Conservation (phyloP, 1,140 invertebrate genomes). For the Anastatus disparis region DNA sequence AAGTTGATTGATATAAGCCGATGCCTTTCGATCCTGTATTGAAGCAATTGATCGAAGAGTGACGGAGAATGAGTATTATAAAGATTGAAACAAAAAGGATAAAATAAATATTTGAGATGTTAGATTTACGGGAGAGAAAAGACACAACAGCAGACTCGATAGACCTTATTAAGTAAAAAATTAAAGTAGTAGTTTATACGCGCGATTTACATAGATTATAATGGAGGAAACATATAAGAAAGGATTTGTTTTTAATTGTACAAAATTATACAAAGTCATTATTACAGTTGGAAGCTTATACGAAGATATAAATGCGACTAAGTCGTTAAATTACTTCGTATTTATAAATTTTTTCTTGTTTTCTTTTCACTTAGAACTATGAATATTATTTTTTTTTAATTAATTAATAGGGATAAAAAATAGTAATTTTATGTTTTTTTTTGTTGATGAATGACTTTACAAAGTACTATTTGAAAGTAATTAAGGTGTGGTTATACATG, state of each 20-base stretch:
- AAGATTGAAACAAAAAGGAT: slow-evolving; percentile 9
- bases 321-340: no score
- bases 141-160: slow-evolving; percentile 30
- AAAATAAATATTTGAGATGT: slow-evolving; percentile 21
- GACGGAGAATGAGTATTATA: slow-evolving; percentile 22
- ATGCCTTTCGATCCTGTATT: slow-evolving; percentile 16
- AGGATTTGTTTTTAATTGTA: slow-evolving; percentile 29
- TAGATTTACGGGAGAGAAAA: slow-evolving; percentile 34
- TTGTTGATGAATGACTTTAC: no score
- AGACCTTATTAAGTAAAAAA: slow-evolving; percentile 29
- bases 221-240: not conserved
- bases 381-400: slow-evolving; percentile 18
- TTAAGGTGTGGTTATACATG: no score
- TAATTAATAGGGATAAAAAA: slow-evolving; percentile 41
- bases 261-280: slow-evolving; percentile 12
- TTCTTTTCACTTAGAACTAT: slow-evolving; percentile 13
- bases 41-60: no score
- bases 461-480: no score
- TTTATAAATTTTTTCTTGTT: slow-evolving; percentile 38
- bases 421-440: slow-evolving; percentile 36
- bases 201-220: slow-evolving; percentile 28
- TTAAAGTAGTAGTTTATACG: slow-evolving; percentile 23
- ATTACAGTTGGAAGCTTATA: no score
- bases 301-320: no score
- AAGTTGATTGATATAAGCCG: no score